phyloP scores from a whole-genome alignment of 92 coral and sea anemone species.

The Actinostola sp. region DNA sequence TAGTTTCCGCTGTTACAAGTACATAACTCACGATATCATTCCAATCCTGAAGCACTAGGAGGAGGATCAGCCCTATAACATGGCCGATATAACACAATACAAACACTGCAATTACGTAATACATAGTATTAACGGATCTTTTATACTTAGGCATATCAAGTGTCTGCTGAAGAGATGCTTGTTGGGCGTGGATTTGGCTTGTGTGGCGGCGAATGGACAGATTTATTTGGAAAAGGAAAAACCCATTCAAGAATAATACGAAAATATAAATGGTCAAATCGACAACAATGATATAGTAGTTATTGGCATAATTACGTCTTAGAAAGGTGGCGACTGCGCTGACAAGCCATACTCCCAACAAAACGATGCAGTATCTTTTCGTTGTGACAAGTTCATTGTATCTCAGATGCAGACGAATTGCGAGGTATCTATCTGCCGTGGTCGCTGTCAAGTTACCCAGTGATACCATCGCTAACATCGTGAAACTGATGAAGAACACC shows the following conservation, averaged over 20 bases:
- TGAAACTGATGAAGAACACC: not conserved
- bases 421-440: conserved; percentile 15
- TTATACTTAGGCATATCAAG: conserved; percentile 15
- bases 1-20: not conserved
- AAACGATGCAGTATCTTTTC: not conserved
- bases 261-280: not conserved
- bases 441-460: not conserved
- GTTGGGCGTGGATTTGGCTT: conserved; percentile 7
- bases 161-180: not conserved
- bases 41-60: conserved; percentile 10
- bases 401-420: conserved; percentile 2
- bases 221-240: not conserved
- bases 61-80: not conserved
- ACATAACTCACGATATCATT: not conserved
- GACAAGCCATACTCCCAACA: not conserved
- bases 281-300: not conserved
- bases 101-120: not conserved
- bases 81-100: not conserved
- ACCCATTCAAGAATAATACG: not conserved
- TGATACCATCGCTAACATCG: conserved; percentile 9
- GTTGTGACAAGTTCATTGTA: conserved; percentile 17
- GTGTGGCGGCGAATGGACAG: not conserved
- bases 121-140: conserved; percentile 9
- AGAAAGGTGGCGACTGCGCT: not conserved
- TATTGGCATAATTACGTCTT: not conserved